Base-by-base conservation (phyloP, 30 jellyfish, hydroid and myxozoan genomes). In the Nemopilema nomurai region DNA sequence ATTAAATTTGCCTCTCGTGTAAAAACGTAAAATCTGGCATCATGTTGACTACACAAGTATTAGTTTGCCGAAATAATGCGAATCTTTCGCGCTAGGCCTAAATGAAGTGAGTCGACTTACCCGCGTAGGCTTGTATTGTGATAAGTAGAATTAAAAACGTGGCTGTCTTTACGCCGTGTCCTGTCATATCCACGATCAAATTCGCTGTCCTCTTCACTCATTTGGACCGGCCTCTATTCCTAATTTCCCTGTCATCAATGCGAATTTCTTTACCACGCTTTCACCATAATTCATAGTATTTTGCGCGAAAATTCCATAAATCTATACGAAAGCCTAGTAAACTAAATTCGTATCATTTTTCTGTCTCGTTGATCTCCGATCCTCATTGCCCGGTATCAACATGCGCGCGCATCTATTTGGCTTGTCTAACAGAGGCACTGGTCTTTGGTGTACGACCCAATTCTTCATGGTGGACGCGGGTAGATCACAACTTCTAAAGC, bases 391-490 rank as follows among this genome's bases (percentile, higher is more conserved):
- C 68, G 76, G 23, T 30, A 49, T 24, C 63, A 65, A 32, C 80
- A 8, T 83, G 91, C 91, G 91, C 91, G 91, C 91, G 91, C 91
- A 83, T 41, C 57, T 41, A 3, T 41, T 41, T 41, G 29, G 23
- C 32, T 29, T 51, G 87, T 73, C 51, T 77, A 22, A 33, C 41
- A 49, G 16, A 57, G 33, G 62, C 28, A 76, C 28, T 72, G 91
- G 51, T 83, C 86, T 83, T 62, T 72, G 91, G 82, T 50, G 81
- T 64, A 41, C 85, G 91, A 83, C 90, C 90, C 41, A 72, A n/a
- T 7, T 49, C 9, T 17, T 73, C 81, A 53, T 62, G 91, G 91
- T 83, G 91, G 91, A 65, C 1, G 53, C 91, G 53, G 91, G 91
- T 83, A 72, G 91, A 83, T 83, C 91, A 83, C 62, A 30, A 41